A percentile compares a stretch with the other conserved stretches of the same genome.
phyloP scores from a whole-genome alignment of 37 sponge, comb jelly and placozoan genomes.

The Chondrilla cf. caribensis region DNA sequence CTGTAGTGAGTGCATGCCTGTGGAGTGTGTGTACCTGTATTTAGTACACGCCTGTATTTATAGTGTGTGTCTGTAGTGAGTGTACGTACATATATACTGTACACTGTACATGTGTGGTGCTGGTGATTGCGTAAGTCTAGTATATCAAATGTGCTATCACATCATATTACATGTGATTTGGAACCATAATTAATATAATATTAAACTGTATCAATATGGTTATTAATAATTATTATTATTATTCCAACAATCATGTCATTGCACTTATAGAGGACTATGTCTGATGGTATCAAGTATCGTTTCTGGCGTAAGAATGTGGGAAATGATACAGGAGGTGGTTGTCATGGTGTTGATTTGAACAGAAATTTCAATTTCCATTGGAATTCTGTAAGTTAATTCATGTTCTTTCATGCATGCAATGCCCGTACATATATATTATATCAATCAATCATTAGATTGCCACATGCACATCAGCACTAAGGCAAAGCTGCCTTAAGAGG shows the following conservation, averaged over 20 bases:
- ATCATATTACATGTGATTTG: no score
- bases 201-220: no score
- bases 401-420: no score
- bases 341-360: conserved; percentile 83
- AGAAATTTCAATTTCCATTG: conserved; percentile 76
- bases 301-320: conserved; percentile 81
- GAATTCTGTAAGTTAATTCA: conserved; percentile 30
- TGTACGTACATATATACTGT: no score
- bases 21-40: not conserved
- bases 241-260: conserved; percentile 20
- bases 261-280: not conserved
- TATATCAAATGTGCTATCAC: no score
- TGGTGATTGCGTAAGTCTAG: no score
- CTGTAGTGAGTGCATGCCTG: no score
- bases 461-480: not conserved
- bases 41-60: not conserved
- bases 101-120: no score
- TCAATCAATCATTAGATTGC: not conserved
- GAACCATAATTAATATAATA: no score
- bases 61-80: no score
- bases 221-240: not conserved
- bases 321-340: not conserved
- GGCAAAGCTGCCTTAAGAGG: not conserved
- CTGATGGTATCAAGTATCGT: conserved; percentile 15
- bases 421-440: not conserved